Evolutionary conservation across 2,888 invertebrate genomes (phyloP).

Genomic region (Cacoxenus indagator): DNA sequence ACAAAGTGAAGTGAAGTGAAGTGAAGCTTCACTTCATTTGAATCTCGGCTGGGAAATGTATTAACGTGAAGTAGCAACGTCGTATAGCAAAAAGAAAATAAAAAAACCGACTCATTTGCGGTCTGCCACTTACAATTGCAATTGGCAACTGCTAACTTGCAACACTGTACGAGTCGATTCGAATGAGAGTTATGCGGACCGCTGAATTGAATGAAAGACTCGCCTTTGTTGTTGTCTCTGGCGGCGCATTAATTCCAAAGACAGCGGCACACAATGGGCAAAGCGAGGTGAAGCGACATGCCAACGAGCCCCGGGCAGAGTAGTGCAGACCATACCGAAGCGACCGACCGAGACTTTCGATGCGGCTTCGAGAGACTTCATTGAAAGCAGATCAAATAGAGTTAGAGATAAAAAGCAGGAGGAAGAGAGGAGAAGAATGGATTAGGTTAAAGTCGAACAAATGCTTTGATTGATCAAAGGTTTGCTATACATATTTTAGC

Average conservation of each 20-base stretch:
- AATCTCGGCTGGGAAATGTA: background rate
- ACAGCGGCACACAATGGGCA: background rate
- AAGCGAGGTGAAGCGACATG: background rate
- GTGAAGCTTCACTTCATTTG: background rate
- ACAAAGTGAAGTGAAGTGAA: background rate
- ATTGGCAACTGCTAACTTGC: background rate
- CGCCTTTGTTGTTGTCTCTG: constrained; percentile 1
- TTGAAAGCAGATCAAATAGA: background rate
- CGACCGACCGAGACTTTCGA: background rate
- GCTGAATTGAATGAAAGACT: background rate
- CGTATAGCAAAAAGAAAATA: background rate
- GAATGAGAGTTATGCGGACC: background rate
- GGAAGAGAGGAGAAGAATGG: background rate
- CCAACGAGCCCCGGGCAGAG: background rate
- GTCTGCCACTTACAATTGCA: background rate
- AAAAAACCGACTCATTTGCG: background rate
- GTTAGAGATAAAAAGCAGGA: background rate
- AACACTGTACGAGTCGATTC: background rate
- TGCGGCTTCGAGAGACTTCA: background rate
- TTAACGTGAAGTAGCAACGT: background rate
- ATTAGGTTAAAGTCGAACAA: background rate
- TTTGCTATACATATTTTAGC: background rate
- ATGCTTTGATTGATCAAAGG: background rate
- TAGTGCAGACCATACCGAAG: background rate
- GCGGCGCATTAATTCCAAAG: background rate